Conservation (phyloP, 2,113 vertebrate species). For the Epinephelus cyanopodus region DNA sequence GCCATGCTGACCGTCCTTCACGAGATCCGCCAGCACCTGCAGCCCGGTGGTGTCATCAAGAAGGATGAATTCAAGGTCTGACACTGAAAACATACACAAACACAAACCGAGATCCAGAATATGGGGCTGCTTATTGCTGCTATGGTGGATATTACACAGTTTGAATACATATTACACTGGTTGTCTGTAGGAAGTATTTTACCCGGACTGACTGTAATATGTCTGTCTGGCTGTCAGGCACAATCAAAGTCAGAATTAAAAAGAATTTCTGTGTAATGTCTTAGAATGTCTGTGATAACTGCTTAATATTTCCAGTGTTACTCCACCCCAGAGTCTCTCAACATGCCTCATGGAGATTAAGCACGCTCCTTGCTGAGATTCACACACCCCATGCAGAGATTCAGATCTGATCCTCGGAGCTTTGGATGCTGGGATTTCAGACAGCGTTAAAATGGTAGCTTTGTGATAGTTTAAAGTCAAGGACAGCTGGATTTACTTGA, state of each 20-base stretch:
- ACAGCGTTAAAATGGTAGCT: neutral
- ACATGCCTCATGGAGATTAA: constrained; percentile 27
- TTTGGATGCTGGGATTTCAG: constrained; percentile 20
- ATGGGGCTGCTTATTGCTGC: neutral
- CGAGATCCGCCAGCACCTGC: constrained; percentile 95
- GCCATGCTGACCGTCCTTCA: constrained; percentile 96
- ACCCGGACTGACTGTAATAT: neutral
- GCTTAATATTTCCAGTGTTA: constrained; percentile 3
- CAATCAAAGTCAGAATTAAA: constrained; percentile 1
- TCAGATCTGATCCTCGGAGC: constrained; percentile 33
- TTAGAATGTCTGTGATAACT: neutral
- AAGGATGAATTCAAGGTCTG: constrained; percentile 98
- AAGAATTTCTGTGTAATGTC: constrained; percentile 1
- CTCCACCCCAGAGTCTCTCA: constrained; percentile 12
- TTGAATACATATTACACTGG: neutral
- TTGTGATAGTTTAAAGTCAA: constrained; percentile 16
- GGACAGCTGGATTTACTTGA: constrained; percentile 15
- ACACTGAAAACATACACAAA: neutral
- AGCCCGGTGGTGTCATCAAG: constrained; percentile 92
- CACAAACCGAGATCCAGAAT: neutral
- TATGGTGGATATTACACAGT: no score
- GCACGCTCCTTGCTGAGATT: constrained; percentile 24
- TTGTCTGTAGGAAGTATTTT: neutral
- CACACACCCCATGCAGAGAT: constrained; percentile 28
- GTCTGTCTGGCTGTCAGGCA: neutral